Evolutionary conservation across 2,888 invertebrate genomes (phyloP).

Genomic region (Platypus cylindrus): DNA sequence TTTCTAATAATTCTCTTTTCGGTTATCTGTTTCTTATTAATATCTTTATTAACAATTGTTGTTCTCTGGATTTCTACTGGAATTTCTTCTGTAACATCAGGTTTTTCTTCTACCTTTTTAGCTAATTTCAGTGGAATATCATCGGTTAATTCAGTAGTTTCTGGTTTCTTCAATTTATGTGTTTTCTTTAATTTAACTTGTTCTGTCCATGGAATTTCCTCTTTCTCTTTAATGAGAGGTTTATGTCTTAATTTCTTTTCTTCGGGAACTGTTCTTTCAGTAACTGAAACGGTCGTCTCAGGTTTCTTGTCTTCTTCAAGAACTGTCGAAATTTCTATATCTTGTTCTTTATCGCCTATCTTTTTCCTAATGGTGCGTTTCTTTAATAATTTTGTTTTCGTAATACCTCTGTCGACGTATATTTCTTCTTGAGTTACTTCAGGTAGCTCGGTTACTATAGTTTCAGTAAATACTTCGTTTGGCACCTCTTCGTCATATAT

Average conservation of each 20-base stretch:
- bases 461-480: neutral
- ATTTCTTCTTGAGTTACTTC: slow-evolving; percentile 19
- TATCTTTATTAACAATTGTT: slow-evolving; percentile 24
- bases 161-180: slow-evolving; percentile 11
- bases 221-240: slow-evolving; percentile 2
- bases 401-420: slow-evolving; percentile 16
- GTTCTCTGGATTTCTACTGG: slow-evolving; percentile 33
- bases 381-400: slow-evolving; percentile 25
- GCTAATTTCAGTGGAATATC: slow-evolving; percentile 16
- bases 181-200: slow-evolving; percentile 4
- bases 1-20: slow-evolving; percentile 34
- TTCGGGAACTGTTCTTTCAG: slow-evolving; percentile 19
- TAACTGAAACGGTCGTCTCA: slow-evolving; percentile 14
- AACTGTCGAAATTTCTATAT: slow-evolving; percentile 20
- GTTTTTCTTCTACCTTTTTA: slow-evolving; percentile 5
- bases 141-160: slow-evolving; percentile 7
- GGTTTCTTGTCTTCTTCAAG: slow-evolving; percentile 34
- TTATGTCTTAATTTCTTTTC: slow-evolving; percentile 15
- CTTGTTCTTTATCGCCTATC: slow-evolving; percentile 31
- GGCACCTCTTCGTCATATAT: slow-evolving; percentile 26
- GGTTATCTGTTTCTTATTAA: slow-evolving; percentile 19
- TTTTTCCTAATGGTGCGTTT: slow-evolving; percentile 34
- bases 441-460: slow-evolving; percentile 8
- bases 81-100: slow-evolving; percentile 23
- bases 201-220: slow-evolving; percentile 8